Conservation (phyloP, 2,797 vertebrate genomes). For the Gallinago stenura region DNA sequence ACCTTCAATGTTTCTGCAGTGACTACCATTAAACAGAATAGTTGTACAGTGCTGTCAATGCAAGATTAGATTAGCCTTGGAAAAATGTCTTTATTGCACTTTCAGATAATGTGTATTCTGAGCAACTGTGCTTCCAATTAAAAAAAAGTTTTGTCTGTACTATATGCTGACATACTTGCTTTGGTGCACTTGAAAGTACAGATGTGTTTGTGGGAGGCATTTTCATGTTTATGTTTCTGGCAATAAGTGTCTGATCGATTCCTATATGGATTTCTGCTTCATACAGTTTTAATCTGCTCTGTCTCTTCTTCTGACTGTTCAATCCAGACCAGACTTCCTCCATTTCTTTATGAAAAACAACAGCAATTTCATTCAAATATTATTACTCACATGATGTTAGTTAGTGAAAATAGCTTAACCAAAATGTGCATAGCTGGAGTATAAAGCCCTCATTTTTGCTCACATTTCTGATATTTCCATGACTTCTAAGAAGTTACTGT, state of each 20-base stretch:
- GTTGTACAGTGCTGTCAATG: background rate
- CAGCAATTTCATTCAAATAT: background rate
- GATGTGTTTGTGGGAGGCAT: background rate
- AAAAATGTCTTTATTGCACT: background rate
- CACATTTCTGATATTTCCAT: background rate
- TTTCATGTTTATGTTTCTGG: background rate
- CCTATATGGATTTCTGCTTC: conserved; percentile 19
- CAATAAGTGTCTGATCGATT: conserved; percentile 18
- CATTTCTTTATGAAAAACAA: background rate
- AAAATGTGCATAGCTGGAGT: background rate
- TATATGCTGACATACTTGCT: background rate
- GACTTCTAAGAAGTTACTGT: background rate
- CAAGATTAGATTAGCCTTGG: background rate
- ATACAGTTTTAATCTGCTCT: conserved; percentile 6
- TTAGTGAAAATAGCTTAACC: background rate
- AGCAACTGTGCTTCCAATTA: background rate
- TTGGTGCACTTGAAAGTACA: background rate
- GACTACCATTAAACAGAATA: background rate
- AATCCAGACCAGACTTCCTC: background rate
- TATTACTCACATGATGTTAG: background rate
- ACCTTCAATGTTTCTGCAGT: background rate
- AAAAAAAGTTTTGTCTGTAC: background rate
- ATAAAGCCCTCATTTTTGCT: background rate
- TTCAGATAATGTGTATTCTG: background rate
- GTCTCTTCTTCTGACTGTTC: background rate